Conservation (phyloP, 2,888 invertebrate species). For the Smittia aterrima region DNA sequence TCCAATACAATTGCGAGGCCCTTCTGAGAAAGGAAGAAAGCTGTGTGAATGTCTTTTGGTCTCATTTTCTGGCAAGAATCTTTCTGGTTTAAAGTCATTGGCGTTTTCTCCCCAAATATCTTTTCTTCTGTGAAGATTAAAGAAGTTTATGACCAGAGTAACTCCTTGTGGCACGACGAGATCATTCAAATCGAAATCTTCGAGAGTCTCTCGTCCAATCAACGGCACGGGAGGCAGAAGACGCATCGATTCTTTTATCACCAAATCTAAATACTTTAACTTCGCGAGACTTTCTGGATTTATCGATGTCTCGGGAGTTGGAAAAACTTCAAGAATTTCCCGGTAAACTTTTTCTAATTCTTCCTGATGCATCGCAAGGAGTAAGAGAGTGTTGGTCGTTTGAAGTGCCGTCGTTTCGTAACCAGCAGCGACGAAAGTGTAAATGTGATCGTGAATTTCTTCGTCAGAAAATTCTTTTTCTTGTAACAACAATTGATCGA, state of each 20-base stretch:
- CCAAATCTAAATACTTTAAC: constrained; percentile 25
- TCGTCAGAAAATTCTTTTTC: constrained; percentile 16
- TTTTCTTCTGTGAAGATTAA: constrained; percentile 32
- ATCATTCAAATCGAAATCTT: constrained; percentile 21
- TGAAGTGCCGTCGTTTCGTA: constrained; percentile 31
- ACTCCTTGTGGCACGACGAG: constrained; percentile 9
- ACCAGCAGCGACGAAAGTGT: constrained; percentile 33
- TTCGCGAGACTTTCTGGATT: neutral
- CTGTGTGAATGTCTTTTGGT: constrained; percentile 13
- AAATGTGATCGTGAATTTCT: constrained; percentile 39
- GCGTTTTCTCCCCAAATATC: constrained; percentile 35
- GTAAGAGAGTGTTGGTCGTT: neutral
- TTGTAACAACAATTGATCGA: constrained; percentile 16
- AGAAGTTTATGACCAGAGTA: constrained; percentile 23
- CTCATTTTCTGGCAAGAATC: constrained; percentile 17
- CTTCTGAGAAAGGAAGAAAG: constrained; percentile 35
- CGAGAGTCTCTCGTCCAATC: constrained; percentile 28
- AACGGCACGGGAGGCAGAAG: constrained; percentile 20
- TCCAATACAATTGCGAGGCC: constrained; percentile 26
- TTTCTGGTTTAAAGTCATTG: constrained; percentile 24
- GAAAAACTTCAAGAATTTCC: constrained; percentile 9
- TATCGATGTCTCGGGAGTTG: neutral
- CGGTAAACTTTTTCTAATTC: neutral
- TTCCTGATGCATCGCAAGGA: constrained; percentile 29
- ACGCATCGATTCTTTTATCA: constrained; percentile 36